A percentile compares a stretch with the other conserved stretches of the same genome.
Conservation (phyloP, 2,113 vertebrate species). For the Saccopteryx bilineata region DNA sequence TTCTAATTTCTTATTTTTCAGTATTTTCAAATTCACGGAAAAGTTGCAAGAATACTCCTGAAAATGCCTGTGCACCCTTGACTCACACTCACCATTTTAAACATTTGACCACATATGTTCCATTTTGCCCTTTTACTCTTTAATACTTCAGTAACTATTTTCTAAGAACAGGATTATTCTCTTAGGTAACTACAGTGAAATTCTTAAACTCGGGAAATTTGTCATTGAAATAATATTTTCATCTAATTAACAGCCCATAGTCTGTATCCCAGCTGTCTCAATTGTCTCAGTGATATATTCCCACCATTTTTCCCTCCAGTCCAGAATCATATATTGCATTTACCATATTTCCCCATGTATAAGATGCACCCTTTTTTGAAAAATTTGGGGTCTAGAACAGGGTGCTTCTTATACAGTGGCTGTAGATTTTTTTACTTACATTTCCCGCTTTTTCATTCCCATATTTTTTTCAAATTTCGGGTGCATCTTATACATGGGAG, state of each 20-base stretch:
- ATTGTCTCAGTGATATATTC: background rate
- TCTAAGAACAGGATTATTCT: slow-evolving; percentile 26
- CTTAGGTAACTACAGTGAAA: slow-evolving; percentile 11
- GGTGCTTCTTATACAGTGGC: too few relatives aligned
- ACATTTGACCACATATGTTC: slow-evolving; percentile 7
- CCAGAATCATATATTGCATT: background rate
- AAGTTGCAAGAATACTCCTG: background rate
- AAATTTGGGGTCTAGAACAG: too few relatives aligned
- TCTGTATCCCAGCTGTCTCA: background rate
- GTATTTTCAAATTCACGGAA: slow-evolving; percentile 36
- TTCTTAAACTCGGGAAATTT: background rate
- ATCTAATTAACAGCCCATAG: background rate
- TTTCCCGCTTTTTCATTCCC: too few relatives aligned
- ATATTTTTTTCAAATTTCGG: too few relatives aligned
- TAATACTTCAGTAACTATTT: background rate
- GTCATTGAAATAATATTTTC: slow-evolving; percentile 36
- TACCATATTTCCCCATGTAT: background rate
- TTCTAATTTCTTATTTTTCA: slow-evolving; percentile 37
- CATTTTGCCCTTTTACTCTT: background rate
- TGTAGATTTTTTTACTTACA: too few relatives aligned
- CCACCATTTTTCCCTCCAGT: background rate
- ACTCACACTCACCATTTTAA: background rate
- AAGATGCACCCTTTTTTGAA: too few relatives aligned
- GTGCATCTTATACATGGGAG: too few relatives aligned
- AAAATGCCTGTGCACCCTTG: background rate